Evolutionary conservation across 2,113 vertebrate species (phyloP), one percentile per base, ranked within the genome.

Genomic region (Pelobates fuscus): DNA sequence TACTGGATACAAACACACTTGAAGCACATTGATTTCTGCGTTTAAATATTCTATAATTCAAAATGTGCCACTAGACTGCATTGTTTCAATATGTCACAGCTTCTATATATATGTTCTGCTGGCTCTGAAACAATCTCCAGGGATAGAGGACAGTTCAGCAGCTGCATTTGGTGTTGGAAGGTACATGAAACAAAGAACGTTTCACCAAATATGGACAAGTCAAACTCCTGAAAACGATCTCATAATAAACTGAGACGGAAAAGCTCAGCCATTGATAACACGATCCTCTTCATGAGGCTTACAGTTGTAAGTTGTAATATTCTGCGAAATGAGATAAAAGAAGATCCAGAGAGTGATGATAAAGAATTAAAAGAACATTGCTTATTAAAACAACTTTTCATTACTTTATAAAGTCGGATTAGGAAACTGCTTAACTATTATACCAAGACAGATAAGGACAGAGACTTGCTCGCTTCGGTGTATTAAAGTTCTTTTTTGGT

Each of bases 171-270:
- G 57, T 71, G 24, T 37, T 20, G 18, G 69, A 46, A 44, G 60
- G 41, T 71, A 71, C 55, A 70, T 18, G 69, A 58, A 71, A 44
- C 37, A 49, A 18, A 61, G 29, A 32, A 41, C 15, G 26, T 61
- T 71, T 71, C 44, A 62, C 69, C 69, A 71, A 71, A 71, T 62
- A 71, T 60, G 69, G 69, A 62, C 46, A 71, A 49, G 25, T 11
- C 37, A 62, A 30, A 62, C 58, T 61, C 12, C 69, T 62, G 18
- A 49, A 62, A 26, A 60, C 69, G 60, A 52, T 61, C 27, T 52
- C 18, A 71, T 52, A 58, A 61, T 49, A 49, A 12, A 23, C 58
- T 14, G 24, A 71, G 41, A 27, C 58, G 26, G 41, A 30, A 30
- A 37, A 41, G 18, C 69, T 29, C 57, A 46, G 11, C 24, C 58